phyloP scores from a whole-genome alignment of 1,140 invertebrate species.

The Ceratina calcarata region DNA sequence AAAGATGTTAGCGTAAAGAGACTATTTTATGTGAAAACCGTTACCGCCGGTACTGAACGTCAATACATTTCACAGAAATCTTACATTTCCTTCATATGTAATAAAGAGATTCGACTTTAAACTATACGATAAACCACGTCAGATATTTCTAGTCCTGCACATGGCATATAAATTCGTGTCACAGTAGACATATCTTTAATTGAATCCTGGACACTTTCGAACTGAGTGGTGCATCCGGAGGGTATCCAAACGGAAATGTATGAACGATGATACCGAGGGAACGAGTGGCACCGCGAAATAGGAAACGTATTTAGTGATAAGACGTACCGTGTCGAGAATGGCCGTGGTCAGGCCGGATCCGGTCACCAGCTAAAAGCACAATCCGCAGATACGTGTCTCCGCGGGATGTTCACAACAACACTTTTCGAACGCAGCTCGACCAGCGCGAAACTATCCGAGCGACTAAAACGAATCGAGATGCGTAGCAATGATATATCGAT shows the following conservation, averaged over 20 bases:
- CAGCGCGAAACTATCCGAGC: conserved; percentile 1
- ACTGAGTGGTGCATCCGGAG: no score
- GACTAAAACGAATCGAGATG: background rate
- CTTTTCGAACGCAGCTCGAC: conserved; percentile 42
- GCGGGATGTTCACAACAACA: conserved; percentile 54
- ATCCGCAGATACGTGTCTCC: conserved; percentile 64
- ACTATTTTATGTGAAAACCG: background rate
- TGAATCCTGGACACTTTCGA: no score
- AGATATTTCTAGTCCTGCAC: no score
- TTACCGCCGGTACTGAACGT: conserved; percentile 2
- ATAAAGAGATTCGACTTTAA: no score
- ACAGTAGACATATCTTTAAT: no score
- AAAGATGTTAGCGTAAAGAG: background rate
- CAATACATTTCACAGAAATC: background rate
- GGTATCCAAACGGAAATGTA: no score
- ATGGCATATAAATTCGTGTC: no score
- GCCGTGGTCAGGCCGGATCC: conserved; percentile 81
- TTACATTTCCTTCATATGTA: background rate
- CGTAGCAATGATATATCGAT: no score
- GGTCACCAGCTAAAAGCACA: conserved; percentile 77
- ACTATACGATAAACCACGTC: no score
- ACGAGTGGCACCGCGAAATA: no score
- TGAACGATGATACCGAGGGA: no score
- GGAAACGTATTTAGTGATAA: conserved; percentile 5
- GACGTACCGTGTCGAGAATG: conserved; percentile 81